These are phyloP conservation scores for Tragelaphus imberbis DNA, from an alignment of 2,113 vertebrate species.

Conservation along the genomic window DNA sequence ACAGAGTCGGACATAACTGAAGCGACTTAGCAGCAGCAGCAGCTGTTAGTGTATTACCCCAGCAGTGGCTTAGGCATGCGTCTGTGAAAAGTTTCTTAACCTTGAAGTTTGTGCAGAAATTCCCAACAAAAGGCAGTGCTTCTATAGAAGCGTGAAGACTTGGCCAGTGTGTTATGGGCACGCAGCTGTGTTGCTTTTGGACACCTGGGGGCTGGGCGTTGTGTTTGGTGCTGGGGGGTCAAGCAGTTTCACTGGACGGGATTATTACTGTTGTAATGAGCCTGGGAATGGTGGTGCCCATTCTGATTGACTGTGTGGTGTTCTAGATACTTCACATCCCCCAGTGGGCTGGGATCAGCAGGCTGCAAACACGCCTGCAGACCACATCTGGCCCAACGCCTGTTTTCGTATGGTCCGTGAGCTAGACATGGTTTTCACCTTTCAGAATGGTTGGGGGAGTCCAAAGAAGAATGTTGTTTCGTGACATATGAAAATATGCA, in stretches of 20 bases:
- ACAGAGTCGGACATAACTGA: too few relatives aligned
- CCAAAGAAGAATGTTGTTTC: neutral
- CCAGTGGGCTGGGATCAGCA: neutral
- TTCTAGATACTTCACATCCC: neutral
- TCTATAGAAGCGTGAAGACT: neutral
- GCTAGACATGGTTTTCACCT: neutral
- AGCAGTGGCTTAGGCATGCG: neutral
- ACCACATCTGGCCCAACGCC: neutral
- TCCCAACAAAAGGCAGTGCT: neutral
- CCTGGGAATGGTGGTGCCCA: neutral
- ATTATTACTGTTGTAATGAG: neutral
- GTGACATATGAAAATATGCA: neutral
- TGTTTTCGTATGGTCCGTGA: neutral
- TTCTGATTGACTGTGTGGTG: neutral
- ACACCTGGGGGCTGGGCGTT: neutral
- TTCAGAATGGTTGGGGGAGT: neutral
- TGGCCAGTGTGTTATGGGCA: fast-evolving
- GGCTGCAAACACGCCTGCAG: neutral
- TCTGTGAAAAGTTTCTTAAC: conserved; percentile 37
- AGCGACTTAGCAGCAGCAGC: too few relatives aligned
- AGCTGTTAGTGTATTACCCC: neutral
- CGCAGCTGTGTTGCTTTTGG: fast-evolving
- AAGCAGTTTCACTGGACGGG: neutral
- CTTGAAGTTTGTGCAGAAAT: conserved; percentile 36
- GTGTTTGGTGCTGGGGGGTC: neutral